Base-by-base conservation (phyloP, 2,888 invertebrate genomes). In the Cephus sareptanus region DNA sequence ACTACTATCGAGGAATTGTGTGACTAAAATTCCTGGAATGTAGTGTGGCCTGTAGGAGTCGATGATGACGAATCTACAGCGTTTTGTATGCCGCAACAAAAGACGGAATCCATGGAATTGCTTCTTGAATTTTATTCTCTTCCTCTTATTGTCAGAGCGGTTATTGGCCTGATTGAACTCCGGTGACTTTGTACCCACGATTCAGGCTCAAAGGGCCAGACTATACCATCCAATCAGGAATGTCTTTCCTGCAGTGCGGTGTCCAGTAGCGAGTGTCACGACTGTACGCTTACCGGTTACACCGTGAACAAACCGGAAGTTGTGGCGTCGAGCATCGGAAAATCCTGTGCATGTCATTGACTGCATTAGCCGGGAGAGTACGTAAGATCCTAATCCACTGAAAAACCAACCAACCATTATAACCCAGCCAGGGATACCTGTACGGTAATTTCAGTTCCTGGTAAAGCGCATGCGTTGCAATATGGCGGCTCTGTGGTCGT, bases 401-500 rank as follows among this genome's bases (percentile, higher is more conserved):
- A 56, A 56, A 56, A 56, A 56, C 56, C 56, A 56, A 56, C 56
- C 56, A 56, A 56, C 56, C 56, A 56, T 56, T 56, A 56, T 56
- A 56, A 56, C 56, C 23, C 56, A 56, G 56, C 56, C 56, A 23
- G 56, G 56, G 23, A 56, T 56, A 56, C 56, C 56, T 56, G 83
- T 76, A 78, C 83, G 77, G 84, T 84, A 83, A 85, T 85, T 85
- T 83, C 81, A 85, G 81, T 78, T 77, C 75, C 77, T 78, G 81
- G 77, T 77, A 73, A 75, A 81, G 85, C 85, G 85, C 85, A 85
- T 85, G 84, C 85, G 84, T 78, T 75, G 76, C 84, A 84, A 82
- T 83, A 84, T 83, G 78, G 79, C 81, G 79, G 83, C 84, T 84
- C 81, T 83, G 84, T 56, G 23, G 23, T 56, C 56, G 56, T 56